Conservation (phyloP, 2,113 vertebrate species). For the Chaetura pelagica region DNA sequence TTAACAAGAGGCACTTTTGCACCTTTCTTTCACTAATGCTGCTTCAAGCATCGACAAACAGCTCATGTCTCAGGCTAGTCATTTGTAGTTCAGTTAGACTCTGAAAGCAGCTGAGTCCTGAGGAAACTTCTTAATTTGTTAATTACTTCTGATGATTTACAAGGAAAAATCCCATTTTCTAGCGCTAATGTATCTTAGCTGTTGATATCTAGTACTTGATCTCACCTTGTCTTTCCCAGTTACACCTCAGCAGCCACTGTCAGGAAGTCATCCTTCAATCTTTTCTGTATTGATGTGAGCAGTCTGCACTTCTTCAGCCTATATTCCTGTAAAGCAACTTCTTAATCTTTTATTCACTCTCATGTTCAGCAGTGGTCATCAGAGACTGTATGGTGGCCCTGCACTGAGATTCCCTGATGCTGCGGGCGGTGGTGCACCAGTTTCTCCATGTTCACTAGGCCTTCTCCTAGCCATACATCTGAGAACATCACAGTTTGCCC, state of each 20-base stretch:
- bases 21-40: background rate
- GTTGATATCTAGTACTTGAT: background rate
- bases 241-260: background rate
- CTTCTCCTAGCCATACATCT: background rate
- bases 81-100: background rate
- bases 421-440: accelerated
- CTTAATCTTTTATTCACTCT: background rate
- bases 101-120: background rate
- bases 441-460: background rate
- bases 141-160: background rate
- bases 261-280: background rate
- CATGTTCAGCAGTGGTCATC: background rate
- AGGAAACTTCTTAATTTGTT: background rate
- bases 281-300: background rate
- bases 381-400: accelerated
- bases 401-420: background rate
- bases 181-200: background rate
- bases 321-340: background rate
- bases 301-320: background rate
- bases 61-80: background rate
- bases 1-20: background rate
- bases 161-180: background rate
- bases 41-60: background rate
- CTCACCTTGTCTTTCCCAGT: background rate
- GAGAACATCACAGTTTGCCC: background rate